A percentile compares a stretch with the other conserved stretches of the same genome.
phyloP scores from a whole-genome alignment of 2,888 invertebrate genomes.

The Tinea trinotella region DNA sequence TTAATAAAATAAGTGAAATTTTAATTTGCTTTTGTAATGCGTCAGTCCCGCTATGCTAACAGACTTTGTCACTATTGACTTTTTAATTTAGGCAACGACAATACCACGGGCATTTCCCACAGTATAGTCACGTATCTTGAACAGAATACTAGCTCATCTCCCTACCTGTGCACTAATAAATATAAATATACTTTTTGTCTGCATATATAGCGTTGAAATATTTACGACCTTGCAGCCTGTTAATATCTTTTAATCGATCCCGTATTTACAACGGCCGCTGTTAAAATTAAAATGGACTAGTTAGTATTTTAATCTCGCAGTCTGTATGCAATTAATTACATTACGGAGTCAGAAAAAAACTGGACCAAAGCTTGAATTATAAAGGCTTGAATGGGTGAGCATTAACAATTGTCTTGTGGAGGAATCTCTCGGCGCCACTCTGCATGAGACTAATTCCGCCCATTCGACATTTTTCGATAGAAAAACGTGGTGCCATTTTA shows the following conservation, averaged over 20 bases:
- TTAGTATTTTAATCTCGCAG: constrained; percentile 18
- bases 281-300: constrained; percentile 19
- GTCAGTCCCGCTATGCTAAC: constrained; percentile 35
- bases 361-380: constrained; percentile 5
- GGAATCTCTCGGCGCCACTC: background rate
- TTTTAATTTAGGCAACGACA: constrained; percentile 41
- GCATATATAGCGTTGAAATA: constrained; percentile 15
- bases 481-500: constrained; percentile 19
- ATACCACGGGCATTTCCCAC: constrained; percentile 29
- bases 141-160: background rate
- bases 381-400: background rate
- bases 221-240: constrained; percentile 13
- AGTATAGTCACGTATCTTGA: constrained; percentile 30
- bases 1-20: too few relatives aligned
- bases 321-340: constrained; percentile 19
- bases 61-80: constrained; percentile 40
- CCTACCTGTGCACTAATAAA: constrained; percentile 8
- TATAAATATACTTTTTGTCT: constrained; percentile 17
- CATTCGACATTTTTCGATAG: constrained; percentile 22
- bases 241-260: constrained; percentile 21
- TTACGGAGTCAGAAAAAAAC: constrained; percentile 13
- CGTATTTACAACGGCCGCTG: constrained; percentile 18
- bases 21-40: background rate
- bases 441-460: constrained; percentile 10
- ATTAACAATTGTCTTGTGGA: constrained; percentile 8